A percentile compares a stretch with the other conserved stretches of the same genome.
Evolutionary conservation across 2,888 invertebrate genomes (phyloP).

Genomic region (Sepiola atlantica): DNA sequence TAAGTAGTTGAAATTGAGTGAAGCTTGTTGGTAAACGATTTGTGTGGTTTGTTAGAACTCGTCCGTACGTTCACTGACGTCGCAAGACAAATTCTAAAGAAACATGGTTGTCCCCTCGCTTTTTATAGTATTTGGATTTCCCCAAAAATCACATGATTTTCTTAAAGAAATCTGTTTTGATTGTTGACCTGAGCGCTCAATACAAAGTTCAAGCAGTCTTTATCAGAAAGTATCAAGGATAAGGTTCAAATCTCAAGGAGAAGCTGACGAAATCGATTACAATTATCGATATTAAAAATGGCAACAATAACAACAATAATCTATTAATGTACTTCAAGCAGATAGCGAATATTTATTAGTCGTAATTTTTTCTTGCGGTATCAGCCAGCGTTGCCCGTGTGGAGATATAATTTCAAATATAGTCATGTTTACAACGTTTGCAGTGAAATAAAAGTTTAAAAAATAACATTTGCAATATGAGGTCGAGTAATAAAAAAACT

Average conservation of each 20-base stretch:
- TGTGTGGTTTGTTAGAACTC: neutral
- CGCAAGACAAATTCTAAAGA: slow-evolving; percentile 66
- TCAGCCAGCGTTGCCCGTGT: too few species aligned
- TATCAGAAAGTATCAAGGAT: neutral
- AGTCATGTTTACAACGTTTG: too few species aligned
- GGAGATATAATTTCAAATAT: too few species aligned
- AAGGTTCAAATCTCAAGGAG: neutral
- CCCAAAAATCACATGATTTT: neutral
- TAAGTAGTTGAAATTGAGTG: neutral
- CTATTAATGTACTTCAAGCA: too few species aligned
- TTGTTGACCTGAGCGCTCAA: neutral
- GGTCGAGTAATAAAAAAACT: too few species aligned
- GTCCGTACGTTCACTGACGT: slow-evolving; percentile 74
- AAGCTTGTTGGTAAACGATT: neutral
- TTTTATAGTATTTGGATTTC: neutral
- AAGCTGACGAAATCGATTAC: neutral
- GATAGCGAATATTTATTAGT: too few species aligned
- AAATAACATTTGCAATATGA: too few species aligned
- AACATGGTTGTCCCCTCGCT: neutral
- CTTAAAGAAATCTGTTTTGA: neutral
- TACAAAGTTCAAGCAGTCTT: neutral
- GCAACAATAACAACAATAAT: too few species aligned
- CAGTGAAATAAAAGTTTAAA: too few species aligned
- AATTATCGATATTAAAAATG: neutral
- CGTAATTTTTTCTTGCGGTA: too few species aligned